phyloP scores from a whole-genome alignment of 2,113 vertebrate genomes.

The Colaptes auratus region DNA sequence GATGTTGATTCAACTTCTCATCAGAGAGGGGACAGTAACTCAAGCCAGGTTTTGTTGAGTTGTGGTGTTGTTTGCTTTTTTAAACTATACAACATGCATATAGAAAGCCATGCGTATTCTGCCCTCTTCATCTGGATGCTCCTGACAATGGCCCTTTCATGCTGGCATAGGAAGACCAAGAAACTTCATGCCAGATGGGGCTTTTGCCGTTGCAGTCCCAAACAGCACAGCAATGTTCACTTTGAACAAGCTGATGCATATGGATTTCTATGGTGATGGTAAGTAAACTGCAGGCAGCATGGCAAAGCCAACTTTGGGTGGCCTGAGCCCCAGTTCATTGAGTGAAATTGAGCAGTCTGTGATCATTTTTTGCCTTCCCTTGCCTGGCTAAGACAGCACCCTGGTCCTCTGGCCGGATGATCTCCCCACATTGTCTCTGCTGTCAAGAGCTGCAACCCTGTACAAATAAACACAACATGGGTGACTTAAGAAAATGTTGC shows the following conservation, averaged over 20 bases:
- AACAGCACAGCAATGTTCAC: accelerated
- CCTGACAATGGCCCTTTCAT: neutral
- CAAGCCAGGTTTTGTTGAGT: neutral
- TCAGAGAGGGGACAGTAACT: neutral
- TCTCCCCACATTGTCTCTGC: neutral
- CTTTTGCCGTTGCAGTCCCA: neutral
- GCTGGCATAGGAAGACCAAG: neutral
- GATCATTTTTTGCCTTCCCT: neutral
- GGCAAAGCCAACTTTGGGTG: neutral
- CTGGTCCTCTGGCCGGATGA: accelerated
- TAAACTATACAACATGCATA: too few species aligned
- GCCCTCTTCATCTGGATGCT: neutral
- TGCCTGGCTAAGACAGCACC: neutral
- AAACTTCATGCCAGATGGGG: neutral
- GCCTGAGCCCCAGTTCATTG: neutral
- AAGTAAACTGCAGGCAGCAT: neutral
- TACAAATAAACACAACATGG: neutral
- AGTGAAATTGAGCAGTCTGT: accelerated
- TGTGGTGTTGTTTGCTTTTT: neutral
- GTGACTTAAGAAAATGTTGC: neutral
- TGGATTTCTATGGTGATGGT: neutral
- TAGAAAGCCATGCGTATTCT: neutral
- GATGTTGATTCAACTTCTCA: neutral
- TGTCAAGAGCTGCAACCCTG: neutral
- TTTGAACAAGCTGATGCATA: accelerated